Percentiles rank a stretch among this genome's conserved stretches.
Evolutionary conservation across 2,113 vertebrate genomes (phyloP).

Genomic region (Gulo gulo): DNA sequence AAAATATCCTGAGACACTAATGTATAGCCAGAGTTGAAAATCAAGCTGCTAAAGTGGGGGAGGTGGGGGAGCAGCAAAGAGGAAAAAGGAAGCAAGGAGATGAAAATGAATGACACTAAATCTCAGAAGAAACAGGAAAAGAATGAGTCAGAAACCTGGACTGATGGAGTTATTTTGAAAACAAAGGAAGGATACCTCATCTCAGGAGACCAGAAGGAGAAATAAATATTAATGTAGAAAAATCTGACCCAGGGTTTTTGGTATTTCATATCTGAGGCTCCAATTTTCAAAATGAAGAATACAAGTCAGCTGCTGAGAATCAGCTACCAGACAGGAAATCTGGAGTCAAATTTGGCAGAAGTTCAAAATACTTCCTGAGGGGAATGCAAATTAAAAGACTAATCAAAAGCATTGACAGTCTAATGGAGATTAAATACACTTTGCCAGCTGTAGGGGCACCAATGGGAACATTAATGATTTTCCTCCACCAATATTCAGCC

Average conservation of each 20-base stretch:
- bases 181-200: background rate
- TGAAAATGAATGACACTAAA: constrained; percentile 14
- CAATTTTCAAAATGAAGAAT: background rate
- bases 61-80: background rate
- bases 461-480: background rate
- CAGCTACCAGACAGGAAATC: background rate
- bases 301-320: background rate
- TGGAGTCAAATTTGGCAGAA: background rate
- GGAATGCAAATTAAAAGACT: constrained; percentile 20
- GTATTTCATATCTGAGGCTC: background rate
- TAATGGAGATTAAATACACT: background rate
- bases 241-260: background rate
- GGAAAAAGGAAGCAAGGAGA: background rate
- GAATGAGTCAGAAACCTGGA: background rate
- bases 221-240: background rate
- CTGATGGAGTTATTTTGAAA: background rate
- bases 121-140: background rate
- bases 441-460: background rate
- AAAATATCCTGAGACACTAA: background rate
- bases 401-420: background rate
- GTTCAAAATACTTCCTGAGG: background rate
- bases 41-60: background rate
- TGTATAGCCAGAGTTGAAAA: background rate
- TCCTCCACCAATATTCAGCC: background rate
- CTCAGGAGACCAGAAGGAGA: background rate